Conservation (phyloP, 2,113 vertebrate genomes). For the Pygoscelis adeliae region DNA sequence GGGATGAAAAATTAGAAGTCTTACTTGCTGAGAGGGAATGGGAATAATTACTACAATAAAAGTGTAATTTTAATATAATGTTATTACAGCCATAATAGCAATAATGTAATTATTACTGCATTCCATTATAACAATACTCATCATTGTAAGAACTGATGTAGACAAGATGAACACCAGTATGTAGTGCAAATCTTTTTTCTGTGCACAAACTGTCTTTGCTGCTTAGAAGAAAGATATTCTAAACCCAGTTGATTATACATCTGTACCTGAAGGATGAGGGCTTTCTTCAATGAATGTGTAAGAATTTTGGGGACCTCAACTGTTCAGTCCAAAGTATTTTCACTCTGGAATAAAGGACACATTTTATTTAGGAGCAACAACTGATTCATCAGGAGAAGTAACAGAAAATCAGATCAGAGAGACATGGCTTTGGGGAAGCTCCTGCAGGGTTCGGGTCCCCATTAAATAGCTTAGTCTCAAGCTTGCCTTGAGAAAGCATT, state of each 20-base stretch:
- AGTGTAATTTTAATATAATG: background rate
- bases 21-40: background rate
- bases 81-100: background rate
- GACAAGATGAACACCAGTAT: background rate
- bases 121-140: background rate
- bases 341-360: background rate
- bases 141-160: background rate
- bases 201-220: background rate
- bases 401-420: background rate
- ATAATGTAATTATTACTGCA: background rate
- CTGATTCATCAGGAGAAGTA: background rate
- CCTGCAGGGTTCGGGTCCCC: background rate
- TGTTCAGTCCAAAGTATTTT: background rate
- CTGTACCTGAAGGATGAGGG: background rate
- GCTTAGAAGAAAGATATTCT: background rate
- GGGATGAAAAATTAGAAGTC: background rate
- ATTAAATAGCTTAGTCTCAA: background rate
- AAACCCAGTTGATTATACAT: background rate
- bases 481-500: background rate
- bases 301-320: background rate
- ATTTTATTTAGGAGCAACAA: background rate
- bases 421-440: background rate
- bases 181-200: background rate
- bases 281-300: background rate
- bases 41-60: background rate